phyloP scores from a whole-genome alignment of 1,140 invertebrate species.

The Neomicropteryx cornuta region DNA sequence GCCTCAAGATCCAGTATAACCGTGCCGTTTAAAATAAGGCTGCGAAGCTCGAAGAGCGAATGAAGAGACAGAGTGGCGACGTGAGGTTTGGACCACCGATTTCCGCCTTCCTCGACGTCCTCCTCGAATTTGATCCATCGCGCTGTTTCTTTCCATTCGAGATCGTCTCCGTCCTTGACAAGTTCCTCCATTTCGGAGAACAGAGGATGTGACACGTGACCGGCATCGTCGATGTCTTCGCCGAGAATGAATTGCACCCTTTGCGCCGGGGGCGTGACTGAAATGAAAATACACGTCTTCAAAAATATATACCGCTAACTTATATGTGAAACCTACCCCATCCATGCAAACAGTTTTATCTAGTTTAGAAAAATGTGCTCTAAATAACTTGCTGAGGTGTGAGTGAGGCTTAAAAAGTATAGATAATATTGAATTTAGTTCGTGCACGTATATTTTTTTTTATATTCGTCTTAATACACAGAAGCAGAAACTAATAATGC shows the following conservation, averaged over 20 bases:
- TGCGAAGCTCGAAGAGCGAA: slow-evolving; percentile 81
- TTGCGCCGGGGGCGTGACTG: slow-evolving; percentile 79
- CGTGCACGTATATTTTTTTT: too few species aligned
- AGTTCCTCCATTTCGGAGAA: slow-evolving; percentile 97
- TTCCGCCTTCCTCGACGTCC: slow-evolving; percentile 88
- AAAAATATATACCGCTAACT: neutral
- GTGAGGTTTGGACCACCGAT: slow-evolving; percentile 91
- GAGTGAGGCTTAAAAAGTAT: too few species aligned
- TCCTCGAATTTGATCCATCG: slow-evolving; percentile 95
- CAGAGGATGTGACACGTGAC: slow-evolving; percentile 71
- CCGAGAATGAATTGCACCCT: slow-evolving; percentile 93
- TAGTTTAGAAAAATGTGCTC: too few species aligned
- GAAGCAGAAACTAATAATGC: too few species aligned
- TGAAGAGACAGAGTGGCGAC: slow-evolving; percentile 86
- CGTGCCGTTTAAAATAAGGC: slow-evolving; percentile 76
- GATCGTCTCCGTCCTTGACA: slow-evolving; percentile 72
- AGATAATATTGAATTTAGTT: too few species aligned
- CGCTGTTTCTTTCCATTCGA: slow-evolving; percentile 96
- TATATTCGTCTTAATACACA: too few species aligned
- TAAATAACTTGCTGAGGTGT: too few species aligned
- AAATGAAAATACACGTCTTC: slow-evolving; percentile 23
- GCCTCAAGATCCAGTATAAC: slow-evolving; percentile 90
- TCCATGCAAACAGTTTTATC: neutral
- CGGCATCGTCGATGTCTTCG: slow-evolving; percentile 80
- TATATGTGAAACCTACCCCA: neutral